Base-by-base conservation (phyloP, 2,113 vertebrate species). In the Telmatochromis sp. region DNA sequence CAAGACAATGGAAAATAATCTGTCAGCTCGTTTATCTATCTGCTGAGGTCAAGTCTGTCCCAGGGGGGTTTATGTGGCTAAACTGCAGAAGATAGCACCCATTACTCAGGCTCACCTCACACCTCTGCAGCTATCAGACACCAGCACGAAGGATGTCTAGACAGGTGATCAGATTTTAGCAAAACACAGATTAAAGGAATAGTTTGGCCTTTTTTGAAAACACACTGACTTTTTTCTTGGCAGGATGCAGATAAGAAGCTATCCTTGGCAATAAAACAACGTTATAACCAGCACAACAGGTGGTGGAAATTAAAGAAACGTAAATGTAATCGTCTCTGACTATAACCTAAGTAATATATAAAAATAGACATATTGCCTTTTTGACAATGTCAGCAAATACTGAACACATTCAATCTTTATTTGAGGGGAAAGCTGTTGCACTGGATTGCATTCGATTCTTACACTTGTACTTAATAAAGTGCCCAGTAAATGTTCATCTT, bases 1-100 rank as follows among this genome's bases (percentile, higher is more conserved):
- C 94, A 60, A 83, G 94, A 90, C 86, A 93, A 94, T 80, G 90
- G 93, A 95, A 96, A 96, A 83, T 86, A 91, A 89, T 85, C 81
- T 49, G 94, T 95, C 93, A 92, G 93, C 94, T 94, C 13, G 2
- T 86, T 91, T 4, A 31, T 83, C 51, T 82, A 13, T 80, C 85
- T 90, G 92, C 92, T 82, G 84, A 89, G 82, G 60, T 86, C 65
- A 28, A 80, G 47, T 86, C 63, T 23, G 9, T 65, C 87, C 26
- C 51, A 1, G 23, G 75, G 79, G 82, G 82, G 2, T 4, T 90
- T 84, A 51, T 85, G 68, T 31, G 40, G 60, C 42, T 35, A 15
- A 63, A 58, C 70, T 68, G 53, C 85, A 53, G 31, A 19, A 7
- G 54, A 82, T 3, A 21, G 37, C 75, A 80, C 9, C 63, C 35